A percentile compares a stretch with the other conserved stretches of the same genome.
phyloP scores from a whole-genome alignment of 2,888 invertebrate genomes.

The Pollenia griseotomentosa region DNA sequence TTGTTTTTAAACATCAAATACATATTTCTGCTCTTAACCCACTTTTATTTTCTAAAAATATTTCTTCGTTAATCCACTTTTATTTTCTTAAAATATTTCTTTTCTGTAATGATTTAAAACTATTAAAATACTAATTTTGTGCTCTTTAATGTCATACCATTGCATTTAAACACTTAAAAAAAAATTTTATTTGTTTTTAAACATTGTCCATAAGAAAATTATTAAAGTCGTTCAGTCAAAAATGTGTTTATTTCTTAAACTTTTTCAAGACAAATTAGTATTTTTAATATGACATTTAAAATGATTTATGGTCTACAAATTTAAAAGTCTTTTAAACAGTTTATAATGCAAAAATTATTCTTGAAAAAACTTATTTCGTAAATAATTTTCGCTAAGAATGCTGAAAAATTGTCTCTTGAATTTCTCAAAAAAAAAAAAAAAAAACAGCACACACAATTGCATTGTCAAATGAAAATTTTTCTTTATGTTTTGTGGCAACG shows the following conservation, averaged over 20 bases:
- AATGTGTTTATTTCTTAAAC: slow-evolving; percentile 1
- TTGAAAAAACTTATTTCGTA: neutral
- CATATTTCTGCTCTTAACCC: too few relatives aligned
- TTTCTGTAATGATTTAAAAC: too few relatives aligned
- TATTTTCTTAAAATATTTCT: too few relatives aligned
- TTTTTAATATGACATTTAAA: slow-evolving; percentile 61
- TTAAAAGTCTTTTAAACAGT: slow-evolving; percentile 38
- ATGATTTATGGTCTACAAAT: slow-evolving; percentile 64
- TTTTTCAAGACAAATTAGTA: slow-evolving; percentile 30
- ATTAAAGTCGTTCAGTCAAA: neutral
- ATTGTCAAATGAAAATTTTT: slow-evolving; percentile 53
- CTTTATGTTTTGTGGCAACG: too few relatives aligned
- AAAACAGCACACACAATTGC: slow-evolving; percentile 1
- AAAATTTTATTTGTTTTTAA: slow-evolving; percentile 9
- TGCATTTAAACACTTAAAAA: slow-evolving; percentile 14
- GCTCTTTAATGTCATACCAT: neutral
- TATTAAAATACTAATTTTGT: too few relatives aligned
- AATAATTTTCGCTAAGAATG: neutral
- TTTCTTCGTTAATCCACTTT: too few relatives aligned
- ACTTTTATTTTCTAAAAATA: too few relatives aligned
- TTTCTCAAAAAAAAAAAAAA: neutral
- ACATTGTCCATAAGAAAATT: slow-evolving; percentile 9
- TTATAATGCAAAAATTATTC: slow-evolving; percentile 31
- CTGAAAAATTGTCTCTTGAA: neutral
- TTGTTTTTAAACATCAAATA: too few relatives aligned